Evolutionary conservation across 2,888 invertebrate genomes (phyloP).

Genomic region (Villa cingulata): DNA sequence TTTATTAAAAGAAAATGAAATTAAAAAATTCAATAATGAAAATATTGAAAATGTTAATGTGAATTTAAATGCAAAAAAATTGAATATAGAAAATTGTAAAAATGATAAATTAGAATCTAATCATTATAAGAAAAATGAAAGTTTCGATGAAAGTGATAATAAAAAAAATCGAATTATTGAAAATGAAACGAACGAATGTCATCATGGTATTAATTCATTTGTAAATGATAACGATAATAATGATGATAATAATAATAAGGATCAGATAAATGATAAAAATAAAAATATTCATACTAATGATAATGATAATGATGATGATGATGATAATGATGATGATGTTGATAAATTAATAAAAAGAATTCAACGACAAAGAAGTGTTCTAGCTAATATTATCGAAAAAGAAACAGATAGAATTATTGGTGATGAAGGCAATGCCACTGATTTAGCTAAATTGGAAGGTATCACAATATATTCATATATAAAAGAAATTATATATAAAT

Average conservation of each 20-base stretch:
- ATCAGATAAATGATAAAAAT: background rate
- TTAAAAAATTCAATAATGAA: background rate
- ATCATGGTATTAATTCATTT: background rate
- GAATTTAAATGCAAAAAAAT: background rate
- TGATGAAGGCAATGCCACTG: slow-evolving; percentile 25
- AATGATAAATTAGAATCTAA: background rate
- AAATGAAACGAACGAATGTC: background rate
- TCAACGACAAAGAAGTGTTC: slow-evolving; percentile 53
- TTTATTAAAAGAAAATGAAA: background rate
- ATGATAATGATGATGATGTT: slow-evolving; percentile 46
- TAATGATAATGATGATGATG: slow-evolving; percentile 32
- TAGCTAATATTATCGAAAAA: slow-evolving; percentile 48
- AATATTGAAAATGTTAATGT: background rate
- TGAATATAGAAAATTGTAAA: background rate
- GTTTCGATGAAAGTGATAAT: background rate
- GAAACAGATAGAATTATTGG: background rate
- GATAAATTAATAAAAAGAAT: slow-evolving; percentile 51
- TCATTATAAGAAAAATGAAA: background rate
- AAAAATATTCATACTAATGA: slow-evolving; percentile 7
- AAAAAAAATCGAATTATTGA: background rate
- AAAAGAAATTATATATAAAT: too few species aligned
- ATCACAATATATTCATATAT: background rate
- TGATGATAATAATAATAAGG: too few species aligned
- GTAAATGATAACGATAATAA: too few species aligned
- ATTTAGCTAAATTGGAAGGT: slow-evolving; percentile 4